These are phyloP conservation scores for Chroicocephalus ridibundus DNA, from an alignment of 2,113 vertebrate species.

Conservation along the genomic window DNA sequence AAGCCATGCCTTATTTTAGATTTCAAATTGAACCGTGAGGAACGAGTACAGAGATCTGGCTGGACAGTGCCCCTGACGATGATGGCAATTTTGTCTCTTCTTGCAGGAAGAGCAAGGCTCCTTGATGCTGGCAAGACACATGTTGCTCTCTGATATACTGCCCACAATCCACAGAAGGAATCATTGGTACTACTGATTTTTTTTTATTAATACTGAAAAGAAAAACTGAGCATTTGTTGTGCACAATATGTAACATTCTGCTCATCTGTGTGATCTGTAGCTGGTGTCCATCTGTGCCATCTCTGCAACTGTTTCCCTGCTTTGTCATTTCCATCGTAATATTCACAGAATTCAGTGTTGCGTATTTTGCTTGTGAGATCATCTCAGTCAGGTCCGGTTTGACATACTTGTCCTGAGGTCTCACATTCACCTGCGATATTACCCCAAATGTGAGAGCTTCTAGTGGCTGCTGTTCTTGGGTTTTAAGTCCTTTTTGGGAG, in stretches of 20 bases:
- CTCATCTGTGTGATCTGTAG: background rate
- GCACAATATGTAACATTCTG: background rate
- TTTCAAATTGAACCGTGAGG: background rate
- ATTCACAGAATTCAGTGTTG: background rate
- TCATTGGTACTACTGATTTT: background rate
- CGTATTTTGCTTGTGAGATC: slow-evolving; percentile 5
- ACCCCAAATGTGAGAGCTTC: slow-evolving; percentile 26
- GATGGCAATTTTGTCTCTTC: background rate
- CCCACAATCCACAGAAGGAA: background rate
- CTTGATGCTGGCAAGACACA: background rate
- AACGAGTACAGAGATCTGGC: background rate
- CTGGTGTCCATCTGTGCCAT: background rate
- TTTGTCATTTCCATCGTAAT: background rate
- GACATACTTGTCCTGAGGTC: slow-evolving; percentile 31
- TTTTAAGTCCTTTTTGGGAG: background rate
- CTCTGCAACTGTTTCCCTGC: background rate
- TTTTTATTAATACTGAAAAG: background rate
- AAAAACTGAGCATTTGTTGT: background rate
- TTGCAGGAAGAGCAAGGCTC: background rate
- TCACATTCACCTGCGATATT: slow-evolving; percentile 13
- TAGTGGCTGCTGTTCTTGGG: background rate
- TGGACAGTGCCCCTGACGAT: background rate
- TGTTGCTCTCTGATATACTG: background rate
- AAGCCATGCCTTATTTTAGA: background rate
- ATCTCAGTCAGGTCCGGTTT: background rate